Conservation (phyloP, 2,888 invertebrate genomes). For the Drosophila kanekoi region DNA sequence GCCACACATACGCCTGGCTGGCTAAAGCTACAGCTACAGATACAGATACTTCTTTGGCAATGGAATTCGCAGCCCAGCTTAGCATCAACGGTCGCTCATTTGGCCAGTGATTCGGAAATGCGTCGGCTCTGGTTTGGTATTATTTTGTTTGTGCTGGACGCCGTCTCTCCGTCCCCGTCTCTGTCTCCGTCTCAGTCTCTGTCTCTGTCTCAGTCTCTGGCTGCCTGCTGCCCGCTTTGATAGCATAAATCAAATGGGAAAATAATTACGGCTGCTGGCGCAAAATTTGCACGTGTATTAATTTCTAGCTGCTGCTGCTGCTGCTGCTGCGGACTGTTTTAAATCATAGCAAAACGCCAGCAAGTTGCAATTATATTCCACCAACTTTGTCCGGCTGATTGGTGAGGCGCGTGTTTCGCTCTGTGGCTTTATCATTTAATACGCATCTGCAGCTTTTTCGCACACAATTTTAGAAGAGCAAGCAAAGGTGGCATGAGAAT, state of each 20-base stretch:
- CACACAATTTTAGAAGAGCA: slow-evolving; percentile 55
- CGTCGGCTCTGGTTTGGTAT: slow-evolving; percentile 35
- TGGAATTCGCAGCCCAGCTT: slow-evolving; percentile 16
- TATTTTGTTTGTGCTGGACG: slow-evolving; percentile 9
- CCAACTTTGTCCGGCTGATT: slow-evolving; percentile 51
- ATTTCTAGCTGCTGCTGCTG: slow-evolving; percentile 46
- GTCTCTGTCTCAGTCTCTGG: background rate
- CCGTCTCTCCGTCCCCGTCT: background rate
- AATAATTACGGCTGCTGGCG: slow-evolving; percentile 80
- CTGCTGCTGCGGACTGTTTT: slow-evolving; percentile 46
- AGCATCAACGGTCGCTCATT: slow-evolving; percentile 41
- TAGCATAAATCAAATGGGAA: slow-evolving; percentile 80
- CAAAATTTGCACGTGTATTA: slow-evolving; percentile 79
- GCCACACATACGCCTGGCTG: slow-evolving; percentile 67
- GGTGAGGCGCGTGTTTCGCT: slow-evolving; percentile 55
- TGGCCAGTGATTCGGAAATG: slow-evolving; percentile 70
- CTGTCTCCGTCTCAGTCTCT: background rate
- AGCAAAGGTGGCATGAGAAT: background rate
- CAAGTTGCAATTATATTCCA: slow-evolving; percentile 68
- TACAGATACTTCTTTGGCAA: slow-evolving; percentile 8
- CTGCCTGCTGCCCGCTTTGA: slow-evolving; percentile 48
- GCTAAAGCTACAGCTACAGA: slow-evolving; percentile 22
- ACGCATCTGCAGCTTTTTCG: slow-evolving; percentile 71
- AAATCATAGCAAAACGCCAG: slow-evolving; percentile 70
- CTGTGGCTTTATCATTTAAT: slow-evolving; percentile 72